Percentiles rank a stretch among this genome's conserved stretches.
Conservation (phyloP, 2,888 invertebrate genomes). For the Acleris literana region DNA sequence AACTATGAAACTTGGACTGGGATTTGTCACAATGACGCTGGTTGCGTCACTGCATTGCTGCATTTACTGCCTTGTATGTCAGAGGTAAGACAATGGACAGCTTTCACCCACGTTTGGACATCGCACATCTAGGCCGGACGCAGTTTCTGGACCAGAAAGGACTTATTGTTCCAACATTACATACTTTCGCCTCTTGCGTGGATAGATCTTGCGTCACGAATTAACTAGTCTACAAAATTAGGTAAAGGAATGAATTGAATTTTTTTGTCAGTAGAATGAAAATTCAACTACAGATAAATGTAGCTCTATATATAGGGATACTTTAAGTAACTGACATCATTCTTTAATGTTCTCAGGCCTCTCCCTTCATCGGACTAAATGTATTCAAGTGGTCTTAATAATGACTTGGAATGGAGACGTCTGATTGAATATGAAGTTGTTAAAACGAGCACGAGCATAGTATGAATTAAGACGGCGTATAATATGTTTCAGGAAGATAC, state of each 20-base stretch:
- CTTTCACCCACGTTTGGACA: constrained; percentile 61
- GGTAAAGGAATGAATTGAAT: not conserved
- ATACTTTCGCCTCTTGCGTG: constrained; percentile 54
- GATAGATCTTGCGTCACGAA: constrained; percentile 41
- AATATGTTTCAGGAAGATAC: no score
- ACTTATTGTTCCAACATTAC: constrained; percentile 64
- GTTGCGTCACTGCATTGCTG: constrained; percentile 32
- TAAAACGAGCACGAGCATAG: not conserved
- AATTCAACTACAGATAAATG: not conserved
- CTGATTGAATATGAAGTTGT: constrained; percentile 25
- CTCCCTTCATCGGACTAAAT: constrained; percentile 21
- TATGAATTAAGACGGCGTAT: not conserved
- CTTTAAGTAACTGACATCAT: constrained; percentile 9
- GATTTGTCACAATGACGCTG: constrained; percentile 20
- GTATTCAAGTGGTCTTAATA: constrained; percentile 35
- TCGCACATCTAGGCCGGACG: constrained; percentile 72
- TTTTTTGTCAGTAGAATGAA: no score
- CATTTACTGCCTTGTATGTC: constrained; percentile 47
- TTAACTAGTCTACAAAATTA: constrained; percentile 1
- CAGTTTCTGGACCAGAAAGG: constrained; percentile 78
- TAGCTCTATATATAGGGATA: not conserved
- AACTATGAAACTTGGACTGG: constrained; percentile 6
- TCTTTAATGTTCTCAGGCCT: constrained; percentile 1
- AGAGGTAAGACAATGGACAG: constrained; percentile 55
- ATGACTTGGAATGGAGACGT: constrained; percentile 30